Percentiles rank a stretch among this genome's conserved stretches.
These are phyloP conservation scores for Isoperla grammatica DNA, from an alignment of 2,888 invertebrate genomes.

Conservation along the genomic window DNA sequence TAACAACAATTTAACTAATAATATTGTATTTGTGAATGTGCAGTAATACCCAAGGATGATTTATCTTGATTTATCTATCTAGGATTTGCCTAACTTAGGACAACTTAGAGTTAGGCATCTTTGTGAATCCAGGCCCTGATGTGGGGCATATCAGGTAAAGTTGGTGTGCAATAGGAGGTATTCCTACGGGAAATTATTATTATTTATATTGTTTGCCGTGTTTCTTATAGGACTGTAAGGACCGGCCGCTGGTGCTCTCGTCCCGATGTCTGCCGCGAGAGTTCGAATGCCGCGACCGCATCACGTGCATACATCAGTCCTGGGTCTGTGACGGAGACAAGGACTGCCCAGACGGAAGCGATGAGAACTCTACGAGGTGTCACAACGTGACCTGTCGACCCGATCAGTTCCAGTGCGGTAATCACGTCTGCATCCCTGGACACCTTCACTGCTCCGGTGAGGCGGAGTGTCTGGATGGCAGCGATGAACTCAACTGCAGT, in stretches of 20 bases:
- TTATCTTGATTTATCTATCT: too few relatives aligned
- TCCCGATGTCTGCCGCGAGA: constrained; percentile 67
- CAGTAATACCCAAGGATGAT: too few relatives aligned
- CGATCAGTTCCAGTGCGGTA: constrained; percentile 81
- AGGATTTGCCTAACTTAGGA: too few relatives aligned
- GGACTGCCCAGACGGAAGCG: constrained; percentile 78
- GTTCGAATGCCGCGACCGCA: constrained; percentile 71
- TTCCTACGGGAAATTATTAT: too few relatives aligned
- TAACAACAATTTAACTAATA: too few relatives aligned
- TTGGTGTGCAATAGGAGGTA: too few relatives aligned
- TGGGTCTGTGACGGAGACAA: constrained; percentile 80
- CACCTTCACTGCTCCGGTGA: constrained; percentile 77
- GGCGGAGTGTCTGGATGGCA: constrained; percentile 74
- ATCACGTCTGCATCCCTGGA: constrained; percentile 69
- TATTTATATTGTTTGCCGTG: too few relatives aligned
- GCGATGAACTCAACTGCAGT: constrained; percentile 82
- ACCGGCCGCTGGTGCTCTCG: constrained; percentile 44
- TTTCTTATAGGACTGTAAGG: constrained; percentile 59
- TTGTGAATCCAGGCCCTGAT: too few relatives aligned
- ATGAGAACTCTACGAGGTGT: constrained; percentile 61
- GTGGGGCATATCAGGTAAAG: too few relatives aligned
- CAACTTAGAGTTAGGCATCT: too few relatives aligned
- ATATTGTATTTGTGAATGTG: too few relatives aligned
- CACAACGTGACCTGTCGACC: constrained; percentile 71
- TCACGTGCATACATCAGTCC: constrained; percentile 71